These are phyloP conservation scores for Antheraea yamamai DNA, from an alignment of 2,888 invertebrate species.

Conservation along the genomic window DNA sequence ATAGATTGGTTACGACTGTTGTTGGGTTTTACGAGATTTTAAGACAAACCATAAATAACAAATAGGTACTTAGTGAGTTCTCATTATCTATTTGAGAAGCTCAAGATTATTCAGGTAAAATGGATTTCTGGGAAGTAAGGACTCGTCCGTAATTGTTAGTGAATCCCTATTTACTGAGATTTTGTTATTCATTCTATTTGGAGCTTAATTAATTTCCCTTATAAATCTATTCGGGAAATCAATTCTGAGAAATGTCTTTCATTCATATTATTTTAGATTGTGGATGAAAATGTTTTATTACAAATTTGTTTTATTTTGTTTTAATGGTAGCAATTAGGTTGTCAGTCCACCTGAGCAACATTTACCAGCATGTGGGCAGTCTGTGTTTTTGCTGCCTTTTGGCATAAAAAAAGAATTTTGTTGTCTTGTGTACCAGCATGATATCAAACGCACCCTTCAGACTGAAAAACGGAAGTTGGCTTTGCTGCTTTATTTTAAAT, in stretches of 20 bases:
- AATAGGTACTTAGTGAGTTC: background rate
- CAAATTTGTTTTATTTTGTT: too few relatives aligned
- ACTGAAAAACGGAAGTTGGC: too few relatives aligned
- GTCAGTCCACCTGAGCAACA: too few relatives aligned
- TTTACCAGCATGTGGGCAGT: too few relatives aligned
- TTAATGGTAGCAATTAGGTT: too few relatives aligned
- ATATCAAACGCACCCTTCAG: too few relatives aligned
- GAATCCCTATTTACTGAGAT: background rate
- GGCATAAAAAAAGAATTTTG: too few relatives aligned
- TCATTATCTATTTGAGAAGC: background rate
- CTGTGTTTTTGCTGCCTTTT: too few relatives aligned
- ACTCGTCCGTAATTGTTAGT: background rate
- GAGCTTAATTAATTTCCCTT: background rate
- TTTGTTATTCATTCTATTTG: background rate
- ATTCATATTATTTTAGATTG: background rate
- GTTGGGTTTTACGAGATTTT: constrained; percentile 8
- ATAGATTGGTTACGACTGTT: constrained; percentile 10
- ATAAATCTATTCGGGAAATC: background rate
- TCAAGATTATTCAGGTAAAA: constrained; percentile 6
- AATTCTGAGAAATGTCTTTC: background rate
- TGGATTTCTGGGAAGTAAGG: background rate
- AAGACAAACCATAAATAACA: background rate
- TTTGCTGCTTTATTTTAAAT: too few relatives aligned
- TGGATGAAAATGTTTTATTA: too few relatives aligned
- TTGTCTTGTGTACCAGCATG: too few relatives aligned